Evolutionary conservation across 2,797 vertebrate species (phyloP), one percentile per base, ranked within the genome.

Genomic region (Pipistrellus pipistrellus): DNA sequence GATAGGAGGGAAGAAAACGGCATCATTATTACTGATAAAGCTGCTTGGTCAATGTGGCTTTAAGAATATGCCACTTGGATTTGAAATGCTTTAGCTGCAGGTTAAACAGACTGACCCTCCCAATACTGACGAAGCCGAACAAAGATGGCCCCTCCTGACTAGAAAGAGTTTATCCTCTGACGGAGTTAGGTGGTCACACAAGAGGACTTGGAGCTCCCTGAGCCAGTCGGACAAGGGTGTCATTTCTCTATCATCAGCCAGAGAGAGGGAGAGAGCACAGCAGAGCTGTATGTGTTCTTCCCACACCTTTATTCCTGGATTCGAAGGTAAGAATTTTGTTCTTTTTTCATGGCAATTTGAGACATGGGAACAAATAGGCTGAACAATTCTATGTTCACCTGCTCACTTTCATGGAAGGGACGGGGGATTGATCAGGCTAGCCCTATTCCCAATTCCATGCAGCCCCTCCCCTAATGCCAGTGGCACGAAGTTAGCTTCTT

Each of bases 381-480:
- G 55, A 85, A 32, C 1, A 46, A 44, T 72, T 88, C 25, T 38
- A 2, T 55, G 20, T 69, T 68, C 5, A 69, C 9, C 6, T 30
- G 6, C 17, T 83, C 27, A 25, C 9, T 41, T 73, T 25, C 27
- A 3, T 3, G 4, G 1, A 68, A 0, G 17, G 73, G 30, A 68
- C 4, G 1, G 13, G 11, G 30, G 14, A 57, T 32, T 17, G 14
- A 44, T 59, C 62, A 76, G 8, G 5, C n/a, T 11, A n/a, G 0
- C 17, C 2, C 15, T 32, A 1, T 66, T 25, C 18, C 9, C 12
- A 38, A 0, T 1, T 6, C 71, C 32, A 23, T 5, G 6, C 14
- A 5, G 6, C 13, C 27, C 25, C 53, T 76, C 1, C 4, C 7
- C 2, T 23, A 64, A 57, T 15, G 64, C 15, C 71, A 75, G 1